Conservation (phyloP, 1,140 invertebrate genomes). For the Phortica variegata region DNA sequence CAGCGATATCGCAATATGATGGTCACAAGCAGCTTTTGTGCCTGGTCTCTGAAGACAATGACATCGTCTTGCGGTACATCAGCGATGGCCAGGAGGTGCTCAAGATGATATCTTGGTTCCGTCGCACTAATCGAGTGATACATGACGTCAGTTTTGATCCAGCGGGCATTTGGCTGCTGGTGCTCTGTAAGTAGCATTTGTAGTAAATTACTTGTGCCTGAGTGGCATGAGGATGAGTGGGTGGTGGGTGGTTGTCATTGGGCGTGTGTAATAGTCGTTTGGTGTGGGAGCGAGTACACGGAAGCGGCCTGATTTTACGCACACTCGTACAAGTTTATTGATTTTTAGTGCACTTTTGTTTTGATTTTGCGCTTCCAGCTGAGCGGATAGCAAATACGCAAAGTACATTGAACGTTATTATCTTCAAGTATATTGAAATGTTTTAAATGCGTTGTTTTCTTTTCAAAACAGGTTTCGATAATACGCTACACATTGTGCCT, state of each 20-base stretch:
- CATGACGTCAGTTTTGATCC: conserved; percentile 70
- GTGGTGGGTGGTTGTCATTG: not conserved
- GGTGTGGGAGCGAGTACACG: conserved; percentile 4
- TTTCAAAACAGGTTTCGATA: conserved; percentile 51
- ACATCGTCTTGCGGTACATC: conserved; percentile 51
- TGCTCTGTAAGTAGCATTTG: conserved; percentile 60
- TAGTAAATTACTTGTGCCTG: not conserved
- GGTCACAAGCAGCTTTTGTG: conserved; percentile 46
- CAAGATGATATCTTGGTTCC: conserved; percentile 71
- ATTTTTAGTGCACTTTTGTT: conserved; percentile 42
- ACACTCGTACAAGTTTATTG: conserved; percentile 26
- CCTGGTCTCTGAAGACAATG: conserved; percentile 51
- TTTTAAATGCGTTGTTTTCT: conserved; percentile 2
- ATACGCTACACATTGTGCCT: conserved; percentile 55
- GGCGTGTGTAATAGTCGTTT: conserved; percentile 4
- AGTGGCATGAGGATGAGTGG: not conserved
- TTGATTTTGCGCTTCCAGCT: conserved; percentile 18
- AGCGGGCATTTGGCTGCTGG: conserved; percentile 68
- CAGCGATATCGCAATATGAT: conserved; percentile 38
- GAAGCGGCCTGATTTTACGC: not conserved
- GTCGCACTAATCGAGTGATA: conserved; percentile 62
- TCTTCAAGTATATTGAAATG: not conserved
- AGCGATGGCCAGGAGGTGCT: conserved; percentile 59
- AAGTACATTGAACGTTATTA: conserved; percentile 13
- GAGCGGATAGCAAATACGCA: conserved; percentile 4